Evolutionary conservation across 1,140 invertebrate species (phyloP).

Genomic region (Tetramorium simillimum): DNA sequence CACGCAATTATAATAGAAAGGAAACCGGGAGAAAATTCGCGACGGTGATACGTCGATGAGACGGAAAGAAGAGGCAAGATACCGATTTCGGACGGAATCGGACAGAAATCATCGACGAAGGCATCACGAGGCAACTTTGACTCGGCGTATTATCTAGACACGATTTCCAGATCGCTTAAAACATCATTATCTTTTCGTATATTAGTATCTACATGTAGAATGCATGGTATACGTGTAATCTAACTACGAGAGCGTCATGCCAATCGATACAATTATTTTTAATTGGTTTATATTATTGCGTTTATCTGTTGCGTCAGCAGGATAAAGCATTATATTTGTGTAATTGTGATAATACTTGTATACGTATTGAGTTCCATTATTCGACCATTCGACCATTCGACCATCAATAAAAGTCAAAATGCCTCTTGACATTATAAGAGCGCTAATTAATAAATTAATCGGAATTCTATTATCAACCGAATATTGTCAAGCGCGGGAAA

Average conservation of each 20-base stretch:
- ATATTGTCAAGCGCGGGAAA: background rate
- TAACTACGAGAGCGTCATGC: background rate
- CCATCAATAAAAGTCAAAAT: background rate
- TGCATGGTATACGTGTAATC: background rate
- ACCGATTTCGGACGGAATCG: background rate
- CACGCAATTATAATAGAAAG: conserved; percentile 35
- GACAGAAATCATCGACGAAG: conserved; percentile 11
- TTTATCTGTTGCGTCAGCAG: background rate
- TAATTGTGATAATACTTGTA: conserved; percentile 10
- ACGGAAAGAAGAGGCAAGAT: background rate
- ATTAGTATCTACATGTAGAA: background rate
- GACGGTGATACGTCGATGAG: background rate
- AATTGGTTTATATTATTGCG: background rate
- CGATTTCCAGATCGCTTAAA: background rate
- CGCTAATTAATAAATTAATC: conserved; percentile 43
- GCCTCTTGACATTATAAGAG: conserved; percentile 4
- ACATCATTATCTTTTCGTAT: background rate
- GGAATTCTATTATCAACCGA: conserved; percentile 25
- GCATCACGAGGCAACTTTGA: background rate
- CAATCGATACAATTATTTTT: conserved; percentile 24
- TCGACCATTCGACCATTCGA: background rate
- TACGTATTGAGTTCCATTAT: background rate
- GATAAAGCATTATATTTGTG: conserved; percentile 11
- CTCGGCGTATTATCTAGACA: background rate
- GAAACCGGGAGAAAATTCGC: conserved; percentile 44